phyloP scores from a whole-genome alignment of 2,888 invertebrate genomes.

The Ganaspis brasiliensis region DNA sequence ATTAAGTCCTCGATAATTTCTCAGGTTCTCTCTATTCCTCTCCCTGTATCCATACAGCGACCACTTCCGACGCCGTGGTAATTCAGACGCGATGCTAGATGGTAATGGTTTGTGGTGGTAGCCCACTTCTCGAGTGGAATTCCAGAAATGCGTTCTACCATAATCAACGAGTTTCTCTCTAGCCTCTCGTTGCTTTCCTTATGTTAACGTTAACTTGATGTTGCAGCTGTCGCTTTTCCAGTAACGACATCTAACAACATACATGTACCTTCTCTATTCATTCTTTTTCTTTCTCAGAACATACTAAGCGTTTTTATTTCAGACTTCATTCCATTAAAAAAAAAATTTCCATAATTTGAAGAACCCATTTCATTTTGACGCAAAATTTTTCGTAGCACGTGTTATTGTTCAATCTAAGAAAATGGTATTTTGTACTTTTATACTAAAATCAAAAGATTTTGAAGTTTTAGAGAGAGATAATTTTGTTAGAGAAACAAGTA shows the following conservation, averaged over 20 bases:
- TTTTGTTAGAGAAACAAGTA: no score
- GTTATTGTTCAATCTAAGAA: no score
- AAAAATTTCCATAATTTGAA: no score
- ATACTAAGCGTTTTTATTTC: no score
- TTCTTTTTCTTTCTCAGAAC: background rate
- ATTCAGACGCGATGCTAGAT: slow-evolving; percentile 16
- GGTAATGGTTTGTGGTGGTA: slow-evolving; percentile 28
- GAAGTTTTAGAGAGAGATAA: no score
- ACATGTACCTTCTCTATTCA: background rate
- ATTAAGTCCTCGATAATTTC: slow-evolving; percentile 30
- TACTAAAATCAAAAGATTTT: no score
- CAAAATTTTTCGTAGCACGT: no score
- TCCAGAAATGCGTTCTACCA: slow-evolving; percentile 55
- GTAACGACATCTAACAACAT: slow-evolving; percentile 57
- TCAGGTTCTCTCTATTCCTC: slow-evolving; percentile 17
- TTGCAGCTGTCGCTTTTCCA: slow-evolving; percentile 48
- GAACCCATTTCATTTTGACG: no score
- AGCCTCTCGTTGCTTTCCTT: slow-evolving; percentile 39
- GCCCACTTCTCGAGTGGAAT: slow-evolving; percentile 53
- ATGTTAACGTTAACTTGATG: slow-evolving; percentile 34
- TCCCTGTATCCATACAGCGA: slow-evolving; percentile 16
- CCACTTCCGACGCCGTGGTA: slow-evolving; percentile 16
- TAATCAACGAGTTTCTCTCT: slow-evolving; percentile 56
- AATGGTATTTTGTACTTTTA: no score
- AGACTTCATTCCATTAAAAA: no score